phyloP scores from a whole-genome alignment of 1,140 invertebrate species.

The Hylaeus anthracinus region DNA sequence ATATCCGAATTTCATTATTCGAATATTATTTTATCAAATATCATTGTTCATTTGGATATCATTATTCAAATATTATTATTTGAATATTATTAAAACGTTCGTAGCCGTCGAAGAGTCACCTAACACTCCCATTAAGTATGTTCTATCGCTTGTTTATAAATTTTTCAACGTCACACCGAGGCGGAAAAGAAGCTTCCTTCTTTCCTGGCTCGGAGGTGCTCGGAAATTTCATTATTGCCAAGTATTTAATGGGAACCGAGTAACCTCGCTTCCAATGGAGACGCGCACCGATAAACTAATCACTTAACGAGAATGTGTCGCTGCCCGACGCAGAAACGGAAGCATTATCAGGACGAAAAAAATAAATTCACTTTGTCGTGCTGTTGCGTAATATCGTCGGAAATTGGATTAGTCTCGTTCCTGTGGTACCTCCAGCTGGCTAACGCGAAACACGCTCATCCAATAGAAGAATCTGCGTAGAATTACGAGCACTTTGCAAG shows the following conservation, averaged over 20 bases:
- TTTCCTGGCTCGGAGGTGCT: background rate
- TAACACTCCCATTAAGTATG: background rate
- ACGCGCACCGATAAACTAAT: slow-evolving; percentile 64
- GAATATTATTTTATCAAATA: too few species aligned
- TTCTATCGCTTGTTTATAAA: background rate
- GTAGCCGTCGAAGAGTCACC: background rate
- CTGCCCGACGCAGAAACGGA: slow-evolving; percentile 30
- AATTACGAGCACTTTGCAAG: background rate
- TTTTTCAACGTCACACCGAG: background rate
- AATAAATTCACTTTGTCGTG: slow-evolving; percentile 67
- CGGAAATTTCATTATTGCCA: slow-evolving; percentile 49
- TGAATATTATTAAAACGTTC: too few species aligned
- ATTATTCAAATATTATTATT: too few species aligned
- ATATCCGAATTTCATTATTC: too few species aligned
- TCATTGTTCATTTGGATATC: too few species aligned
- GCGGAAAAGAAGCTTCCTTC: background rate
- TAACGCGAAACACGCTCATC: background rate
- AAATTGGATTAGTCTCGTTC: slow-evolving; percentile 9
- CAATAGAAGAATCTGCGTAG: too few species aligned
- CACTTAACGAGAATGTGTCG: slow-evolving; percentile 60
- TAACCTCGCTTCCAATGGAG: background rate
- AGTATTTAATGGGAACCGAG: slow-evolving; percentile 43
- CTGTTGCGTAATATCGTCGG: slow-evolving; percentile 59
- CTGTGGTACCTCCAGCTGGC: too few species aligned
- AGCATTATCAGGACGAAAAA: slow-evolving; percentile 31